Conservation (phyloP, 1,140 invertebrate genomes). For the Agrilus planipennis region DNA sequence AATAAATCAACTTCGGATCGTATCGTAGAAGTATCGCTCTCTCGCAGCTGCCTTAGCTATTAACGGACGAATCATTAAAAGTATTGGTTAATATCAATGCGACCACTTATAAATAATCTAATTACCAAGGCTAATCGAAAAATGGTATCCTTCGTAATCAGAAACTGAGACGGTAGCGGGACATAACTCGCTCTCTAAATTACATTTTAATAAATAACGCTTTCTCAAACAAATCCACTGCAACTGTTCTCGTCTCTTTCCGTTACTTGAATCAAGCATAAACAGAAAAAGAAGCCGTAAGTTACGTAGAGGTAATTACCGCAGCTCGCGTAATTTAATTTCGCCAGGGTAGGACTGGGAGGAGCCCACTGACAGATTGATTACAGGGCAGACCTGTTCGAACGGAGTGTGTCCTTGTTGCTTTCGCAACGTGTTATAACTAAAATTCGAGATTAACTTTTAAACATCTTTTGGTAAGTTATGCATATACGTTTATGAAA, state of each 20-base stretch:
- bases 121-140: constrained; percentile 24
- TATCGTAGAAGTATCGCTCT: too few species aligned
- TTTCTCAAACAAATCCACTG: neutral
- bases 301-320: constrained; percentile 22
- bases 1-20: too few species aligned
- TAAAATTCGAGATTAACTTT: too few species aligned
- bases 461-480: too few species aligned
- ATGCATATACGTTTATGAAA: too few species aligned
- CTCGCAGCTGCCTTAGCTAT: too few species aligned
- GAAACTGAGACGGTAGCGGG: constrained; percentile 25
- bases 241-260: neutral
- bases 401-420: constrained; percentile 16
- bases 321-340: constrained; percentile 31
- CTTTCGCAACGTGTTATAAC: constrained; percentile 20
- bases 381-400: constrained; percentile 21
- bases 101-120: constrained; percentile 30
- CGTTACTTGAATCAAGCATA: neutral
- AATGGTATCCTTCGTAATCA: constrained; percentile 24
- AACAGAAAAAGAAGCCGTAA: constrained; percentile 1
- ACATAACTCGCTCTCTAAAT: constrained; percentile 17
- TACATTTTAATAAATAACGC: constrained; percentile 13
- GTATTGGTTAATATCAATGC: too few species aligned
- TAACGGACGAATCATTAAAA: too few species aligned
- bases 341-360: constrained; percentile 31
- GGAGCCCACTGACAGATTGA: constrained; percentile 30